Conservation (phyloP, 1,140 invertebrate species). For the Atta cephalotes region DNA sequence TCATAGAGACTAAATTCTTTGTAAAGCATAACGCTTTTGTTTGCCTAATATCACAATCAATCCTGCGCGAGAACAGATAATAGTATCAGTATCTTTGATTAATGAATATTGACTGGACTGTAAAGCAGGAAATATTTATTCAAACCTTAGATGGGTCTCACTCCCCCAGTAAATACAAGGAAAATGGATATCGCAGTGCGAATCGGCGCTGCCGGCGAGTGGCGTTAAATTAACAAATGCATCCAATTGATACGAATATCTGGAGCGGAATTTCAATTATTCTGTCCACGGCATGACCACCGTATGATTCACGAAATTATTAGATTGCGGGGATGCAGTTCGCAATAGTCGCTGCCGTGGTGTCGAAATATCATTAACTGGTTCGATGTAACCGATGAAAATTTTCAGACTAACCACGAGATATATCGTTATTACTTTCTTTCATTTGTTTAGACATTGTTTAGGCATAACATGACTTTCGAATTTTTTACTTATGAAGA, state of each 20-base stretch:
- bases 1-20: constrained; percentile 10
- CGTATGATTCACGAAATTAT: constrained; percentile 67
- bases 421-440: not conserved
- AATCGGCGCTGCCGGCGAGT: not conserved
- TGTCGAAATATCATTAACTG: constrained; percentile 48
- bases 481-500: not conserved
- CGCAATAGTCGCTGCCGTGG: not conserved
- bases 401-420: constrained; percentile 26
- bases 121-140: constrained; percentile 53
- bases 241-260: constrained; percentile 49
- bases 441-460: not conserved
- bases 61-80: constrained; percentile 32
- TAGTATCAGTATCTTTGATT: constrained; percentile 27
- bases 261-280: constrained; percentile 69
- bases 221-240: constrained; percentile 68
- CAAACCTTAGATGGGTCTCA: constrained; percentile 20
- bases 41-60: constrained; percentile 29
- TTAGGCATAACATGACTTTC: not conserved
- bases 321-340: constrained; percentile 35
- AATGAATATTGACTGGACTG: constrained; percentile 23
- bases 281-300: constrained; percentile 12
- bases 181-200: constrained; percentile 22
- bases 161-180: constrained; percentile 12
- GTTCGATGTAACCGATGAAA: constrained; percentile 24
- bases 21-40: constrained; percentile 20